phyloP scores from a whole-genome alignment of 37 sponge, comb jelly and placozoan species.

The Petrosia ficiformis region DNA sequence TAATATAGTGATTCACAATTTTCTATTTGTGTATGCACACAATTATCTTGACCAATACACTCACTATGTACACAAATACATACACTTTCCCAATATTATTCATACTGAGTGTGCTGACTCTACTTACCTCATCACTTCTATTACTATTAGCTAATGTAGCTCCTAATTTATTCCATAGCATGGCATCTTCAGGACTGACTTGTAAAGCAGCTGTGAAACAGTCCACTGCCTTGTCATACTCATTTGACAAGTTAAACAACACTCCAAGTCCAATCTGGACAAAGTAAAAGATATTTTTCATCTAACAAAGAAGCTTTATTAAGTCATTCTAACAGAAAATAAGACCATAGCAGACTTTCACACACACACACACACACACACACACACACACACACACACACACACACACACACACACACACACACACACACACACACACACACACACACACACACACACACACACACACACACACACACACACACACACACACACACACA shows the following conservation, averaged over 20 bases:
- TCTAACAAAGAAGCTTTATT: not conserved
- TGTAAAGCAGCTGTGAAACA: conserved; percentile 80
- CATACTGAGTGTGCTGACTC: not conserved
- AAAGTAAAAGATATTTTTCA: not conserved
- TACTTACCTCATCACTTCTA: conserved; percentile 65
- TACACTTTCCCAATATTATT: too few species aligned
- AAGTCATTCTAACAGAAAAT: not conserved
- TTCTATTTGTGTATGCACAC: too few species aligned
- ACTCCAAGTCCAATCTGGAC: conserved; percentile 74
- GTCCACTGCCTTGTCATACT: conserved; percentile 88
- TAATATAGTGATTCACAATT: too few species aligned
- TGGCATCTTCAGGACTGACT: conserved; percentile 68
- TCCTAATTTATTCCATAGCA: conserved; percentile 96
- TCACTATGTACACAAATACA: too few species aligned
- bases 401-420: too few species aligned
- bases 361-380: too few species aligned
- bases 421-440: too few species aligned
- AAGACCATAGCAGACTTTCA: not conserved
- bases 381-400: too few species aligned
- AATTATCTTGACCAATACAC: too few species aligned
- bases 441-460: too few species aligned
- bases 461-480: too few species aligned
- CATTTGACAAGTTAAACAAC: conserved; percentile 77
- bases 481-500: too few species aligned
- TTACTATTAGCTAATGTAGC: conserved; percentile 92